A percentile compares a stretch with the other conserved stretches of the same genome.
Evolutionary conservation across 2,113 vertebrate species (phyloP).

Genomic region (Sapayoa aenigma): DNA sequence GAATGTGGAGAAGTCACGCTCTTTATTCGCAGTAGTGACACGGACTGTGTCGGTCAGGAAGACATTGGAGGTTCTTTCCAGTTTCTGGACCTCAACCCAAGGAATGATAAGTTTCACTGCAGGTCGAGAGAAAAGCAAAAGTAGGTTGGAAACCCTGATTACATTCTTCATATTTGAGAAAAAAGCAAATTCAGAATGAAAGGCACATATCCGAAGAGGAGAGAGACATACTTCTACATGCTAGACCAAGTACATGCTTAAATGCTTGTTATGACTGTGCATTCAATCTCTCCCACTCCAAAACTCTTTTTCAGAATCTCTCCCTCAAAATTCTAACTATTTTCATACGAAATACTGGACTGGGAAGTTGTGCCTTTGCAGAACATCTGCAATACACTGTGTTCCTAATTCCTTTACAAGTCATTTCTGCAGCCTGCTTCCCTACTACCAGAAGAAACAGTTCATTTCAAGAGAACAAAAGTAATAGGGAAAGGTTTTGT

Average conservation of each 20-base stretch:
- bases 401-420: not conserved
- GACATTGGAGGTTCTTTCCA: constrained; percentile 88
- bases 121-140: not conserved
- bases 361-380: not conserved
- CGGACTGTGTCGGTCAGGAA: constrained; percentile 88
- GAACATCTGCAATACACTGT: not conserved
- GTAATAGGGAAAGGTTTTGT: not conserved
- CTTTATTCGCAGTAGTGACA: constrained; percentile 81
- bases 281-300: not conserved
- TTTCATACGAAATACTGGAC: not conserved
- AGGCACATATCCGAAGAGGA: not conserved
- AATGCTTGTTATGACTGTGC: not conserved
- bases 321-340: not conserved
- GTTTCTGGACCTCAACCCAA: constrained; percentile 90
- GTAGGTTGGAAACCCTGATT: not conserved
- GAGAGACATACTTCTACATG: not conserved
- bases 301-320: not conserved
- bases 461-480: not conserved
- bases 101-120: constrained; percentile 91
- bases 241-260: not conserved
- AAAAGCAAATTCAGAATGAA: not conserved
- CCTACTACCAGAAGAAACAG: not conserved
- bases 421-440: not conserved
- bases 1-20: constrained; percentile 95
- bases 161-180: not conserved